Conservation (phyloP, 2,113 vertebrate species). For the Hippocampus guttulatus region DNA sequence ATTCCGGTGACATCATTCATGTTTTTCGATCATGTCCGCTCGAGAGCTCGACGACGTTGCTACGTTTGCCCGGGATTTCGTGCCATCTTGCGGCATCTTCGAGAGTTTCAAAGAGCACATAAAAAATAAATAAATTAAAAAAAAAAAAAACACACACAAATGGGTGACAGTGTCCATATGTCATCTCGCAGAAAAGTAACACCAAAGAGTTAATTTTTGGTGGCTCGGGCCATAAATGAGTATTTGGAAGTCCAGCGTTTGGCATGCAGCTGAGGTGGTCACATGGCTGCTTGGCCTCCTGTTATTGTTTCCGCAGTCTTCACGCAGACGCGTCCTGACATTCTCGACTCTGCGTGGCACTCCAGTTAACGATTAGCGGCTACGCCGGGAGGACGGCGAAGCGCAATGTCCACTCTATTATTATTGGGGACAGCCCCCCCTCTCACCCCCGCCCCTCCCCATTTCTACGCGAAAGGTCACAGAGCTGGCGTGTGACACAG, state of each 20-base stretch:
- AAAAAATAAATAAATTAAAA: too few relatives aligned
- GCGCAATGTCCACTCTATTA: conserved; percentile 51
- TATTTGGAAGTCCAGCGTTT: background rate
- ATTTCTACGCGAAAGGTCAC: conserved; percentile 58
- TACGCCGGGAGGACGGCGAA: conserved; percentile 32
- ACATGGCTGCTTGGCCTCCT: background rate
- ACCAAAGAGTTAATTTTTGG: background rate
- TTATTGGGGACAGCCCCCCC: conserved; percentile 19
- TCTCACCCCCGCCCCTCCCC: background rate
- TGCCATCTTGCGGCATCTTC: too few relatives aligned
- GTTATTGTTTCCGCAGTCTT: conserved; percentile 6
- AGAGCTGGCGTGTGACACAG: conserved; percentile 48
- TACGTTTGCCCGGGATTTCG: too few relatives aligned
- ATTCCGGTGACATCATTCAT: background rate
- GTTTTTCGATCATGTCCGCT: background rate
- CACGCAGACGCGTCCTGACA: conserved; percentile 9
- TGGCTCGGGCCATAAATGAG: background rate
- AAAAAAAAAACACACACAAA: background rate
- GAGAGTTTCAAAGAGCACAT: too few relatives aligned
- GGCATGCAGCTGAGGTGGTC: background rate
- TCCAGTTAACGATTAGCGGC: conserved; percentile 10
- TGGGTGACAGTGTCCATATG: background rate
- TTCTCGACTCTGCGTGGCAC: conserved; percentile 7
- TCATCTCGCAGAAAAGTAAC: background rate
- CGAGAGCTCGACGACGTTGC: too few relatives aligned